Percentiles rank a stretch among this genome's conserved stretches.
Conservation (phyloP, 2,113 vertebrate genomes). For the Nannospalax galili region DNA sequence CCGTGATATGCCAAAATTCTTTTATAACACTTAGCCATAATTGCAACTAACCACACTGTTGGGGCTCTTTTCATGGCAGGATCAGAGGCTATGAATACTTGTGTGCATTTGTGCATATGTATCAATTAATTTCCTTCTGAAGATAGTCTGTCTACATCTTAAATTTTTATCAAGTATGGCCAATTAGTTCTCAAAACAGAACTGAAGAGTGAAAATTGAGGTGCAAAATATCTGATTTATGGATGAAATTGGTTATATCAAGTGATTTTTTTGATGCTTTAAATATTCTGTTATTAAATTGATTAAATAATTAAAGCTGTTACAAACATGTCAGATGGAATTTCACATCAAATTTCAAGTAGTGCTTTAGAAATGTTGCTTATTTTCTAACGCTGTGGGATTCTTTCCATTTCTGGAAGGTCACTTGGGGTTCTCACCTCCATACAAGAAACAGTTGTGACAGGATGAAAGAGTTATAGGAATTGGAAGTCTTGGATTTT, state of each 20-base stretch:
- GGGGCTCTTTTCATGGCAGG: constrained; percentile 79
- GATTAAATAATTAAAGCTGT: constrained; percentile 87
- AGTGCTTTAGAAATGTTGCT: constrained; percentile 63
- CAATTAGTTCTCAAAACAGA: constrained; percentile 83
- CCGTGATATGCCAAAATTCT: constrained; percentile 74
- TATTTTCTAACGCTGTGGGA: constrained; percentile 35
- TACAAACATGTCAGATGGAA: constrained; percentile 83
- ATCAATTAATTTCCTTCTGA: constrained; percentile 86
- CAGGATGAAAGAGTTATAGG: constrained; percentile 33
- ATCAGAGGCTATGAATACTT: constrained; percentile 64
- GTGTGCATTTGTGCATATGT: constrained; percentile 61
- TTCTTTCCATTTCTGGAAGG: constrained; percentile 53
- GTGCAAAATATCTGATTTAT: constrained; percentile 83
- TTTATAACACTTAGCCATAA: constrained; percentile 83
- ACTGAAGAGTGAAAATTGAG: constrained; percentile 83
- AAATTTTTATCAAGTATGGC: constrained; percentile 82
- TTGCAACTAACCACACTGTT: constrained; percentile 82
- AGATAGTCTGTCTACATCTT: constrained; percentile 80
- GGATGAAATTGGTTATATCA: constrained; percentile 80
- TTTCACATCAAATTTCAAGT: constrained; percentile 83
- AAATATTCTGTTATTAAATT: constrained; percentile 86
- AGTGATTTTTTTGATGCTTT: constrained; percentile 81
- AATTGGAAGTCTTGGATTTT: constrained; percentile 45
- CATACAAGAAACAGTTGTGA: neutral
- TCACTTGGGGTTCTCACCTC: constrained; percentile 25